Evolutionary conservation across 2,888 invertebrate genomes (phyloP).

Genomic region (Hirtodrosophila trivittata): DNA sequence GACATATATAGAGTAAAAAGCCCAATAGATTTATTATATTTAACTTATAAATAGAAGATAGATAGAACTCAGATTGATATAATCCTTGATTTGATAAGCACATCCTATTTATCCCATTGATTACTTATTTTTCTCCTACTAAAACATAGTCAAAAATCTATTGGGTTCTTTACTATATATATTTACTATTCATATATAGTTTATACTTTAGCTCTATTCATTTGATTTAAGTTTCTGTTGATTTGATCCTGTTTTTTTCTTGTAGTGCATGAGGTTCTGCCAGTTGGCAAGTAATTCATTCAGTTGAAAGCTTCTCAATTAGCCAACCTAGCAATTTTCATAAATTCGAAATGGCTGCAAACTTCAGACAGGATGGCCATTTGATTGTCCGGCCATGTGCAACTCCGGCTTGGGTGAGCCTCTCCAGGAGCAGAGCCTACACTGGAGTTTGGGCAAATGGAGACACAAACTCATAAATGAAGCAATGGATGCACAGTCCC

Average conservation of each 20-base stretch:
- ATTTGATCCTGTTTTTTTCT: neutral
- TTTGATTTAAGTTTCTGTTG: neutral
- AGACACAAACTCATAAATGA: neutral
- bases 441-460: neutral
- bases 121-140: no score
- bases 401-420: neutral
- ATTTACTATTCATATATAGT: no score
- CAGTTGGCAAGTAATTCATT: constrained; percentile 16
- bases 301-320: constrained; percentile 26
- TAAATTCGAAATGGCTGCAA: constrained; percentile 52
- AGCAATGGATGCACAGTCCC: constrained; percentile 29
- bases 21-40: no score
- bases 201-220: no score
- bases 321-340: constrained; percentile 47
- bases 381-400: constrained; percentile 24
- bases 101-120: no score
- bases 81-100: no score
- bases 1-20: no score
- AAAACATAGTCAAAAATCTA: no score
- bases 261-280: no score
- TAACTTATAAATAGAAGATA: no score
- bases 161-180: no score
- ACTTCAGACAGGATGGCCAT: constrained; percentile 26
- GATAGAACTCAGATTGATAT: no score
- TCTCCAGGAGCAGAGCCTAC: constrained; percentile 18